These are phyloP conservation scores for Heptranchias perlo DNA, from an alignment of 2,113 vertebrate genomes.

Conservation along the genomic window DNA sequence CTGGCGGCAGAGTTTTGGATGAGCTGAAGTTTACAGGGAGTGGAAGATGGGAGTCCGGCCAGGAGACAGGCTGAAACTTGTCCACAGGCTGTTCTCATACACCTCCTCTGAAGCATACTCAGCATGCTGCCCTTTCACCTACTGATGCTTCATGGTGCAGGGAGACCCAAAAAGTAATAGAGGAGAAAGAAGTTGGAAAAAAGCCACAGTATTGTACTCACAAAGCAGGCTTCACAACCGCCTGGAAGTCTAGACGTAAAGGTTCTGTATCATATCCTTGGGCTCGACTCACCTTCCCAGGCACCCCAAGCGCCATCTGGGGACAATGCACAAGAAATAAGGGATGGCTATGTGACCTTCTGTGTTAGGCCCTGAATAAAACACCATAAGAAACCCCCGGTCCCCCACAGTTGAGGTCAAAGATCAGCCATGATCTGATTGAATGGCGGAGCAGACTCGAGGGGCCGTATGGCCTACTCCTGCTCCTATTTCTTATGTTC, in stretches of 20 bases:
- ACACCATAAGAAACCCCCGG: no score
- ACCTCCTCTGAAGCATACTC: not conserved
- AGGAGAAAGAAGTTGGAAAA: not conserved
- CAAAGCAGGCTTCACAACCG: conserved; percentile 59
- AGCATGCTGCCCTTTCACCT: not conserved
- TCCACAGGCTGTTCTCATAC: conserved; percentile 10
- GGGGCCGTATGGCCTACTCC: no score
- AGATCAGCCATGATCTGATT: no score
- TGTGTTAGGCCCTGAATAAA: not conserved
- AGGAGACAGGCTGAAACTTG: not conserved
- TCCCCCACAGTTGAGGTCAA: no score
- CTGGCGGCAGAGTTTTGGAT: no score
- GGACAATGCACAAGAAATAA: not conserved
- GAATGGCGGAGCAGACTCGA: no score
- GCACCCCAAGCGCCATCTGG: conserved; percentile 59
- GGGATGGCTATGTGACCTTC: not conserved
- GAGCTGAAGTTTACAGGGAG: no score
- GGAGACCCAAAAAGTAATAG: not conserved
- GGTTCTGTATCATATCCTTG: conserved; percentile 59
- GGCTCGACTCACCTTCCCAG: conserved; percentile 58
- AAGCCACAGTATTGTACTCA: conserved; percentile 51
- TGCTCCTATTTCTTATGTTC: no score
- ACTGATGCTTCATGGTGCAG: not conserved
- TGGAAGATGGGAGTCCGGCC: no score
- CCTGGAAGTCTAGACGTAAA: conserved; percentile 64